Evolutionary conservation across 2,797 vertebrate species (phyloP), one percentile per base, ranked within the genome.

Genomic region (Leucoraja ocellata): DNA sequence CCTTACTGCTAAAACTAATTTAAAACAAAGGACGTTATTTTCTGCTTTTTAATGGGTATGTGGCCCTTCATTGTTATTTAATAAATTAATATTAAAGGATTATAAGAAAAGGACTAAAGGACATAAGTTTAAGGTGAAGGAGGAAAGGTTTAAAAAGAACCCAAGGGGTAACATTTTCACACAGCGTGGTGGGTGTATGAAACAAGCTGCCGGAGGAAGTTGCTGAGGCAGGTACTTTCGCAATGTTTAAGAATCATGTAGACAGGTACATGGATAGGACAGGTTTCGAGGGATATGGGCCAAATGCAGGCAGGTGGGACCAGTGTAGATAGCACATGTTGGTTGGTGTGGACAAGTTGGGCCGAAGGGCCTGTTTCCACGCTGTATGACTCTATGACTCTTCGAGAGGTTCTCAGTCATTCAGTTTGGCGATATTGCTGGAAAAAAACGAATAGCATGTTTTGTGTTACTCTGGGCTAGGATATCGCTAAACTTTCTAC

Each of bases 361-460:
- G 46, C 46, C 3, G 46, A 46, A 46, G 46, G 46, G 46, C 46
- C 46, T 46, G 46, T 46, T 46, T 46, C 46, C 46, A 46, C 46
- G 4, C 46, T 46, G 46, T 4, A 46, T 46, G 46, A 46, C 46
- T 46, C 46, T 46, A 46, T 46, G 2, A 46, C 4, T 46, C 46
- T 46, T 14, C 65, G 18, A 68, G 13, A 63, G 83, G n/a, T 63
- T n/a, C 25, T 32, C 83, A 63, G 46, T 28, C 63, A 28, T 14
- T 65, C 83, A 86, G 83, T 86, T 86, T 86, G 83, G 18, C 1
- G 28, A 86, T 86, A 58, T 25, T 84, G 83, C 28, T 86, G 28
- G 28, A 6, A 63, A 65, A 46, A 28, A 14, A 28, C n/a, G 14
- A 25, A 21, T 86, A 61, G 16, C 25, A 32, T 86, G 54, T 81